Conservation (phyloP, 2,797 vertebrate species). For the Telmatherina bonti region DNA sequence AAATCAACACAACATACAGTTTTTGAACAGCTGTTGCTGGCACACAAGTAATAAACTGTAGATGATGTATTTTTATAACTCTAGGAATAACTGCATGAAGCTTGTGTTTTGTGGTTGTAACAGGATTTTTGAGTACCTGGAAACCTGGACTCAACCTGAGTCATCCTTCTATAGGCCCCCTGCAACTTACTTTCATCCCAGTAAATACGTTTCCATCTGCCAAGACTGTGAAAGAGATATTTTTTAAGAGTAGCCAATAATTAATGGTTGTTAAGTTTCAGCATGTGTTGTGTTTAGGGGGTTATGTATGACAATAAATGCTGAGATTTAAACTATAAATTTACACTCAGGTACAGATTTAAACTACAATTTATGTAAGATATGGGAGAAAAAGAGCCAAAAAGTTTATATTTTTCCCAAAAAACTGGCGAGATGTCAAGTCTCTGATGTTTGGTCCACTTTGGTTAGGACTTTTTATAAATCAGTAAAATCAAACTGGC, state of each 20-base stretch:
- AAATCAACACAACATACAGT: constrained; percentile 7
- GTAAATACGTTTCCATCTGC: constrained; percentile 31
- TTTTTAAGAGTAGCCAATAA: constrained; percentile 41
- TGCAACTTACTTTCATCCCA: constrained; percentile 43
- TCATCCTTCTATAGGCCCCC: constrained; percentile 50
- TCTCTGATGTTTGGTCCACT: too few relatives aligned
- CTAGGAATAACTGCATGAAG: constrained; percentile 43
- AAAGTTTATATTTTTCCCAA: too few relatives aligned
- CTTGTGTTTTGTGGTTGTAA: constrained; percentile 57
- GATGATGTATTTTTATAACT: constrained; percentile 29
- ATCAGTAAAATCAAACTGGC: constrained; percentile 2
- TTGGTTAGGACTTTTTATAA: too few relatives aligned
- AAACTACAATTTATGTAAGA: too few relatives aligned
- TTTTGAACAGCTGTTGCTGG: neutral
- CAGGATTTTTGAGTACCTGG: constrained; percentile 51
- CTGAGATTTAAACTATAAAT: neutral
- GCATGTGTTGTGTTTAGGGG: constrained; percentile 19
- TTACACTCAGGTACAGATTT: too few relatives aligned
- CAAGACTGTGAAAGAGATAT: constrained; percentile 46
- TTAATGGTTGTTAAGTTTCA: constrained; percentile 49
- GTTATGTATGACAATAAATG: too few relatives aligned
- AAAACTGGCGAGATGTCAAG: too few relatives aligned
- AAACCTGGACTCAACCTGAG: constrained; percentile 60
- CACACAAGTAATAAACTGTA: constrained; percentile 41
- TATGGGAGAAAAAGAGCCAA: too few relatives aligned